phyloP scores from a whole-genome alignment of 23 tunicate species.

The Ciona savignyi region DNA sequence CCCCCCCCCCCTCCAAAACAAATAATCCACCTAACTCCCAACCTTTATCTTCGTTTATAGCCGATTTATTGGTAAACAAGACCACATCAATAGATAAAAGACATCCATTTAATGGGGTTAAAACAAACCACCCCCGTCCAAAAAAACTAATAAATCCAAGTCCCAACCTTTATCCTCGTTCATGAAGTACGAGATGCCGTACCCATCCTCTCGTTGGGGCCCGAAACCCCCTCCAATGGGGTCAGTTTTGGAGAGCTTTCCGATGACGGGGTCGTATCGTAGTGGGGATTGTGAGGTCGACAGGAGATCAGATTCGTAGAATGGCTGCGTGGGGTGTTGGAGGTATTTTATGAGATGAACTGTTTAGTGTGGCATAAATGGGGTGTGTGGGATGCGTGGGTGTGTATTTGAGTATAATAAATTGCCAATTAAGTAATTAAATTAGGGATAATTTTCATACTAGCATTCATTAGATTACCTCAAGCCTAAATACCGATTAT shows the following conservation, averaged over 20 bases:
- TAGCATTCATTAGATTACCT: no score
- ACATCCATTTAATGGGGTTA: no score
- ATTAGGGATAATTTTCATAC: no score
- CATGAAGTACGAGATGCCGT: constrained; percentile 81
- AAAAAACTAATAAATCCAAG: no score
- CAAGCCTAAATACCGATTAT: no score
- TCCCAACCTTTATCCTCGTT: constrained; percentile 47
- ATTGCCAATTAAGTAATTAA: no score
- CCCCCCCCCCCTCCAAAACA: neutral
- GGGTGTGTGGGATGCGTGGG: neutral
- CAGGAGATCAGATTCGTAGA: constrained; percentile 61
- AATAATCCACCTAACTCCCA: no score
- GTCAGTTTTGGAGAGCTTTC: constrained; percentile 19
- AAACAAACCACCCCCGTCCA: no score
- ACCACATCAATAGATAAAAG: no score
- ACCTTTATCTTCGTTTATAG: constrained; percentile 57
- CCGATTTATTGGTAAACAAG: no score
- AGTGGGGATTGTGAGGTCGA: constrained; percentile 92
- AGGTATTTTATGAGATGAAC: neutral
- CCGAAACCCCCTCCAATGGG: constrained; percentile 92
- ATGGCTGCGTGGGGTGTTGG: constrained; percentile 3
- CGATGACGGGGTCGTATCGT: constrained; percentile 43
- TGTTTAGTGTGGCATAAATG: no score
- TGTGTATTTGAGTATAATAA: no score
- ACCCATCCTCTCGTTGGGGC: constrained; percentile 81